Evolutionary conservation across 2,888 invertebrate species (phyloP).

Genomic region (Spisula subtruncata): DNA sequence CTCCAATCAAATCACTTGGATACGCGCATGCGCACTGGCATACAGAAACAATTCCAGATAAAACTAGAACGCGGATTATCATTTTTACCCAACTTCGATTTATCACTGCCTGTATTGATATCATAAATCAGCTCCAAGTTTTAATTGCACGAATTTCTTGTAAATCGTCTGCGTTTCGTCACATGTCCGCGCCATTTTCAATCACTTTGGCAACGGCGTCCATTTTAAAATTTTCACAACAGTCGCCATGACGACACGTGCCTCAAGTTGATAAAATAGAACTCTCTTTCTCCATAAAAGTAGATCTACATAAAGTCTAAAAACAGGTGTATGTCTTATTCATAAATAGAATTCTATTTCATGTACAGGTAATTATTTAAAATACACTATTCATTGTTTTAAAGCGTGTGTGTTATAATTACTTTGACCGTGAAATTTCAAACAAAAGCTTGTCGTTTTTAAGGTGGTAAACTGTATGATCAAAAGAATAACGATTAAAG

Average conservation of each 20-base stretch:
- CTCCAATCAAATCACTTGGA: conserved; percentile 74
- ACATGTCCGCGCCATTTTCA: background rate
- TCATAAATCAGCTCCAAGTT: background rate
- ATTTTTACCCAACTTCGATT: background rate
- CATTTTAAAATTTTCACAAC: background rate
- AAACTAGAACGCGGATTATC: background rate
- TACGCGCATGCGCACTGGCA: conserved; percentile 69
- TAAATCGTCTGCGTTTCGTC: background rate
- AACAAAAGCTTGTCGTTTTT: background rate
- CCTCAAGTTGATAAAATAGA: background rate
- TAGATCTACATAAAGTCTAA: background rate
- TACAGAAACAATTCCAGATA: background rate
- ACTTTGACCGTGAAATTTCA: conserved; percentile 16
- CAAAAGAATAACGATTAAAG: background rate
- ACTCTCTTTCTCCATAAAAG: background rate
- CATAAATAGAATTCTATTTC: background rate
- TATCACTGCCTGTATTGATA: background rate
- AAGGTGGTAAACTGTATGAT: background rate
- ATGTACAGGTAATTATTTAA: background rate
- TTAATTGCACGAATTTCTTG: background rate
- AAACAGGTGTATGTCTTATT: background rate
- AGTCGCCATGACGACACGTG: background rate
- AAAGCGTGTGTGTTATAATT: background rate
- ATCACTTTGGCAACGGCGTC: background rate
- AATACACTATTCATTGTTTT: background rate